Evolutionary conservation across 2,113 vertebrate species (phyloP).

Genomic region (Pogonocichla stellata): DNA sequence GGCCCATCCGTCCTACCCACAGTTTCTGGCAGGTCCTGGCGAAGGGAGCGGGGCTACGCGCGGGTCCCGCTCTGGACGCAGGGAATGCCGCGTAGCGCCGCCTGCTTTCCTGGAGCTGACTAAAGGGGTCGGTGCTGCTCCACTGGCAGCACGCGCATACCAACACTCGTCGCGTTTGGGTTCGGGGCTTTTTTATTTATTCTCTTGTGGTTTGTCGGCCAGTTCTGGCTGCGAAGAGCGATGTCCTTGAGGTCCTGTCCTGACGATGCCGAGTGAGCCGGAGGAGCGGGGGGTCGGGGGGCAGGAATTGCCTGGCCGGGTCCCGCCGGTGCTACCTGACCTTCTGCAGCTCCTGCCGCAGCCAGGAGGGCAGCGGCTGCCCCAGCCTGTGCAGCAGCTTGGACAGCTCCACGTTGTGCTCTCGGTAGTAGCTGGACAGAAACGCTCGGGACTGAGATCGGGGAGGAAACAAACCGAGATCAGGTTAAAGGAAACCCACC

Average conservation of each 20-base stretch:
- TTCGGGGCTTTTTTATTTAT: background rate
- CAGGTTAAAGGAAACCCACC: background rate
- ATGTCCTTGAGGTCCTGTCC: slow-evolving; percentile 47
- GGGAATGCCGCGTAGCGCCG: background rate
- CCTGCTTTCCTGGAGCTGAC: slow-evolving; percentile 1
- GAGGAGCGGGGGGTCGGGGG: background rate
- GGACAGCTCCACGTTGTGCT: slow-evolving; percentile 95
- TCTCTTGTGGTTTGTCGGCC: background rate
- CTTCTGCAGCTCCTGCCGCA: slow-evolving; percentile 96
- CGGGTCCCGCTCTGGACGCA: background rate
- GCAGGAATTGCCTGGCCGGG: background rate
- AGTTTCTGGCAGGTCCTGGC: background rate
- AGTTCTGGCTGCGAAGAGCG: background rate
- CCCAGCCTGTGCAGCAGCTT: slow-evolving; percentile 94
- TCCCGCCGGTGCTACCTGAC: slow-evolving; percentile 78
- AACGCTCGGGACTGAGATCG: slow-evolving; percentile 84
- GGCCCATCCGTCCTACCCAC: slow-evolving; percentile 1
- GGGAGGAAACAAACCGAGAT: background rate
- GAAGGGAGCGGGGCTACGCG: slow-evolving; percentile 4
- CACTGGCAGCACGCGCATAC: background rate
- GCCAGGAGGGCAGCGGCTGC: slow-evolving; percentile 94
- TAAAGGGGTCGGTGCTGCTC: background rate
- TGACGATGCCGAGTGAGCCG: slow-evolving; percentile 48
- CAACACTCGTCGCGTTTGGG: background rate
- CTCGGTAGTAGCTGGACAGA: slow-evolving; percentile 93